phyloP scores from a whole-genome alignment of 2,797 vertebrate species.

The Aphelocoma californica region DNA sequence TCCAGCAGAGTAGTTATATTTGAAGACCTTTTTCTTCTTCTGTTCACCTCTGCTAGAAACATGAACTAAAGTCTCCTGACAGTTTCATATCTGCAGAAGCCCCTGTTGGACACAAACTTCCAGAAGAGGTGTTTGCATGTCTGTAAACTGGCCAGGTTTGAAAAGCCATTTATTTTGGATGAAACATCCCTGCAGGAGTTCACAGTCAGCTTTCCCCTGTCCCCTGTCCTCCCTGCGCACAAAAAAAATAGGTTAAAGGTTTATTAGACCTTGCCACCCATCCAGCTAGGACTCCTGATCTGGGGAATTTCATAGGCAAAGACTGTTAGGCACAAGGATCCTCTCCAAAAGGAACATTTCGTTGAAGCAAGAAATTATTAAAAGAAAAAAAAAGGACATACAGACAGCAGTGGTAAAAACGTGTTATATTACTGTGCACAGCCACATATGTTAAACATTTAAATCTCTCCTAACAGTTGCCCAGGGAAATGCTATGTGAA shows the following conservation, averaged over 20 bases:
- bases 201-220: background rate
- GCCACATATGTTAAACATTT: slow-evolving; percentile 49
- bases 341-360: background rate
- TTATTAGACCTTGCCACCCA: background rate
- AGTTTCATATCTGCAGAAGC: slow-evolving; percentile 12
- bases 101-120: background rate
- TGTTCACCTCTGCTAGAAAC: background rate
- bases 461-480: slow-evolving; percentile 28
- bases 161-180: background rate
- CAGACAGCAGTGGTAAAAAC: slow-evolving; percentile 20
- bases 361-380: background rate
- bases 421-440: background rate
- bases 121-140: background rate
- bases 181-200: background rate
- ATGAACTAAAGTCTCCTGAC: background rate
- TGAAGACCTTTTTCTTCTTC: background rate
- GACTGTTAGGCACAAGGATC: background rate
- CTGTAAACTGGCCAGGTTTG: slow-evolving; percentile 4
- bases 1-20: background rate
- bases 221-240: background rate
- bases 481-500: slow-evolving; percentile 27
- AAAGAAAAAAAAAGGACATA: background rate
- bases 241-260: background rate
- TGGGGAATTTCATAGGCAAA: background rate
- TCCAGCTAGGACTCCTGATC: background rate